These are phyloP conservation scores for Scopus umbretta DNA, from an alignment of 2,113 vertebrate genomes.

Conservation along the genomic window DNA sequence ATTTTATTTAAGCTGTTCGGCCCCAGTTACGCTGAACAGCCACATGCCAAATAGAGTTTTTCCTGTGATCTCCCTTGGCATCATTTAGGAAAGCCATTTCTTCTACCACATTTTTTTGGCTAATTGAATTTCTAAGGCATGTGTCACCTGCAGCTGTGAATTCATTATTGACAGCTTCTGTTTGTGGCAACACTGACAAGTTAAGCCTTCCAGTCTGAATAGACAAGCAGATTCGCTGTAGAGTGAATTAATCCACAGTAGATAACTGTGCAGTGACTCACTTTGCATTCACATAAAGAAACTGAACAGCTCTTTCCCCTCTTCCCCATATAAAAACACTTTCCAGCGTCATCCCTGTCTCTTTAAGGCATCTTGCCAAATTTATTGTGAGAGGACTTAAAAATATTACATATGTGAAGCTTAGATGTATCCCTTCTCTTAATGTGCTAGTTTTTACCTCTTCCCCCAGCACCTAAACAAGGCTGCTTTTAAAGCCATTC, in stretches of 20 bases:
- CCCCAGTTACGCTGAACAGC: neutral
- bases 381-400: neutral
- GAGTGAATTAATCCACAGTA: conserved; percentile 40
- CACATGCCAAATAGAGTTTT: neutral
- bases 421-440: neutral
- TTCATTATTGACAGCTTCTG: conserved; percentile 34
- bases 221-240: conserved; percentile 4
- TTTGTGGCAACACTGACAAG: neutral
- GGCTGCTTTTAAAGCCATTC: neutral
- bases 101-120: neutral
- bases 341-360: neutral
- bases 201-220: conserved; percentile 16
- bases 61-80: neutral
- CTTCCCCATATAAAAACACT: neutral
- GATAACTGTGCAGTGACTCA: conserved; percentile 53
- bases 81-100: conserved; percentile 4
- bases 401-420: neutral
- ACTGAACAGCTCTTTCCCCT: neutral
- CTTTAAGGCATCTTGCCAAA: neutral
- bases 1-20: neutral
- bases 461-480: neutral
- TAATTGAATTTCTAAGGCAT: conserved; percentile 38
- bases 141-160: conserved; percentile 59
- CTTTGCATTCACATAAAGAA: neutral
- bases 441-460: neutral